Evolutionary conservation across 1,140 invertebrate genomes (phyloP), one percentile per base, ranked within the genome.

Genomic region (Halyomorpha halys): DNA sequence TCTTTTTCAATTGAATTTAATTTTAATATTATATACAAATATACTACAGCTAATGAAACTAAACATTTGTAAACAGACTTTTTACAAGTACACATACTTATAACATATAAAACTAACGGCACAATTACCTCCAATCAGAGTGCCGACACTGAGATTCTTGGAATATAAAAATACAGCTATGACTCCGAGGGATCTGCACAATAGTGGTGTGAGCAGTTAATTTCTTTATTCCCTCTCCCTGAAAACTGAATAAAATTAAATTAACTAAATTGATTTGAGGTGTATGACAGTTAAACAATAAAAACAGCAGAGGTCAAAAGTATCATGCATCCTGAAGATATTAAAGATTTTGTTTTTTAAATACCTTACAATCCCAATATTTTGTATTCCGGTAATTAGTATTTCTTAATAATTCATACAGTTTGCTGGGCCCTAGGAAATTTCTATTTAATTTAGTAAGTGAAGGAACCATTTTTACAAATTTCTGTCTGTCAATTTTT

Each of bases 91-190:
- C 6, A 21, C 4, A 49, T 21, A 49, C 21, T n/a, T 19, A 19
- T 19, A 49, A 49, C 3, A 21, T 19, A 19, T 19, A 49, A 49
- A 49, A 21, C 47, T 49, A 49, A 11, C 21, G 47, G 47, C 47
- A 49, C 47, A 2, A 21, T 19, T 49, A 49, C n/a, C n/a, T 18
- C 14, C 2, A 49, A 39, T 39, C 34, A 21, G 47, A 19, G 16
- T 21, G n/a, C n/a, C 47, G 47, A 49, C n/a, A 18, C n/a, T 49
- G 47, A 49, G 47, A 49, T 49, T 49, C 47, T 11, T 39, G 21
- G 21, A 49, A 49, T 49, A 49, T 21, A 49, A 49, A 49, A 49
- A 49, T 49, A 49, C 47, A 49, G 21, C 47, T 49, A 49, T 49
- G 21, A 49, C 47, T 49, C 6, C 47, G 47, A 49, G 47, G 47